Evolutionary conservation across 1,140 invertebrate genomes (phyloP).

Genomic region (Vanessa atalanta): DNA sequence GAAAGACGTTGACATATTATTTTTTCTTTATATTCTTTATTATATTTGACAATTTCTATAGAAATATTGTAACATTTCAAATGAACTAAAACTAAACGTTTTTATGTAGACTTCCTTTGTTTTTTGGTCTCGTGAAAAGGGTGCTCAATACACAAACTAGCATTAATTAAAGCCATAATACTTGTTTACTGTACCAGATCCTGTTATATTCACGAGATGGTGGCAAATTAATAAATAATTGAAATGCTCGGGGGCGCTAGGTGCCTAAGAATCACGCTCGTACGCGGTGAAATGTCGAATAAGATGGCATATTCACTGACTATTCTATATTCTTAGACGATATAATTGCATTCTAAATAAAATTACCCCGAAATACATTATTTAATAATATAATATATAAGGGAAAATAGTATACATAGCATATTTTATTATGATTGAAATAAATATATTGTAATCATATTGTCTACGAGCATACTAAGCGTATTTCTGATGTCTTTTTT

Average conservation of each 20-base stretch:
- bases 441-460: too few species aligned
- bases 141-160: conserved; percentile 30
- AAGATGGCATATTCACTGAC: conserved; percentile 15
- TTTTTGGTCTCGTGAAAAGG: neutral
- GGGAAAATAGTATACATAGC: too few species aligned
- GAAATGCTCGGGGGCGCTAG: conserved; percentile 42
- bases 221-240: conserved; percentile 54
- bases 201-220: conserved; percentile 40
- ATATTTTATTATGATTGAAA: too few species aligned
- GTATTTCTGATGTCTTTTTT: too few species aligned
- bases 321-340: too few species aligned
- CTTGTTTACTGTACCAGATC: conserved; percentile 45
- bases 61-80: too few species aligned
- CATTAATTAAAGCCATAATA: conserved; percentile 42
- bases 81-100: neutral
- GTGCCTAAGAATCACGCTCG: conserved; percentile 42
- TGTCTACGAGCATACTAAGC: too few species aligned
- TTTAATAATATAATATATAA: neutral
- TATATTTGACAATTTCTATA: too few species aligned
- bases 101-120: neutral
- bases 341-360: neutral
- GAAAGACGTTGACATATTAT: too few species aligned
- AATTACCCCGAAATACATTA: neutral
- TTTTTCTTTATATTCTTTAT: too few species aligned
- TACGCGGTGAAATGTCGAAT: conserved; percentile 28